Percentiles rank a stretch among this genome's conserved stretches.
Conservation (phyloP, 2,113 vertebrate genomes). For the Talpa occidentalis region DNA sequence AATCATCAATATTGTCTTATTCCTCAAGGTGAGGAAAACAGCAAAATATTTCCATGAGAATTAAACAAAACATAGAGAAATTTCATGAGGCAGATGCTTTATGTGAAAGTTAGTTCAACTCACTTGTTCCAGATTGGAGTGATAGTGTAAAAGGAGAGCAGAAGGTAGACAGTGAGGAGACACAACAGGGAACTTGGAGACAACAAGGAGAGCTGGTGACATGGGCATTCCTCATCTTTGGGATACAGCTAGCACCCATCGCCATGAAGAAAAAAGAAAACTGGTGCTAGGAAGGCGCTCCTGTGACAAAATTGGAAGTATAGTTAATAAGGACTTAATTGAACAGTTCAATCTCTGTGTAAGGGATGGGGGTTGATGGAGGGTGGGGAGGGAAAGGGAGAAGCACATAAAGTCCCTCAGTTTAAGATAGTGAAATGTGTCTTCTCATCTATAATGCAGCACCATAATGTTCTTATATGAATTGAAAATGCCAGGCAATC, state of each 20-base stretch:
- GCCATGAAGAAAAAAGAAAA: neutral
- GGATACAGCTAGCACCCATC: neutral
- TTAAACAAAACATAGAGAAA: neutral
- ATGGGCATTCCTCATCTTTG: neutral
- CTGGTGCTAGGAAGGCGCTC: neutral
- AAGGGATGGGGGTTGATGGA: neutral
- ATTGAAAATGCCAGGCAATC: conserved; percentile 88
- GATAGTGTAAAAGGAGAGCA: neutral
- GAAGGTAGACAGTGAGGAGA: neutral
- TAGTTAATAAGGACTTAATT: conserved; percentile 81
- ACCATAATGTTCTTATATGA: conserved; percentile 85
- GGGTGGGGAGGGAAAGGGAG: neutral
- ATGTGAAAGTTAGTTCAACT: neutral
- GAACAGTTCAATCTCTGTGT: conserved; percentile 64
- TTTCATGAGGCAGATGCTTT: neutral
- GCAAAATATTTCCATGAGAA: neutral
- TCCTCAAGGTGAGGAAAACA: neutral
- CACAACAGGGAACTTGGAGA: neutral
- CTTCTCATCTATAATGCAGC: conserved; percentile 86
- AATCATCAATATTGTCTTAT: neutral
- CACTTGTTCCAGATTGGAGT: neutral
- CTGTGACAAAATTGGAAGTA: conserved; percentile 49
- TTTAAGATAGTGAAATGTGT: conserved; percentile 80
- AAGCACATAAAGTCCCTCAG: conserved; percentile 58
- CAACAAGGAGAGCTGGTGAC: neutral